Percentiles rank a stretch among this genome's conserved stretches.
phyloP scores from a whole-genome alignment of 1,140 invertebrate species.

The Calephelis nemesis region DNA sequence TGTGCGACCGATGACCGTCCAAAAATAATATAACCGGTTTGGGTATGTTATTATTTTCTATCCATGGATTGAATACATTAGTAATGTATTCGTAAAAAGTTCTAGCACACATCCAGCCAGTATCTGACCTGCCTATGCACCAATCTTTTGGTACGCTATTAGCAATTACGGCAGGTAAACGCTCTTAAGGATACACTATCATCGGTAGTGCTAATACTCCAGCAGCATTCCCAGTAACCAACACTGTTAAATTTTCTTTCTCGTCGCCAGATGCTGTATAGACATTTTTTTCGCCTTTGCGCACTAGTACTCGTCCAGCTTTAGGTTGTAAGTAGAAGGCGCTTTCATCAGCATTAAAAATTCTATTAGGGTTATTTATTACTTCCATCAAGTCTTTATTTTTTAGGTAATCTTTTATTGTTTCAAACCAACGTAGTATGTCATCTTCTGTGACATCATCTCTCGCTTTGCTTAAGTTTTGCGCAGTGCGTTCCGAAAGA shows the following conservation, averaged over 20 bases:
- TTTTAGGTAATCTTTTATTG: not conserved
- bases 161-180: not conserved
- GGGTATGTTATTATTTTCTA: not conserved
- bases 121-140: not conserved
- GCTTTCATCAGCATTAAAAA: too few species aligned
- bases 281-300: not conserved
- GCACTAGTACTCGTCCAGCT: not conserved
- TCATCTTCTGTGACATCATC: not conserved
- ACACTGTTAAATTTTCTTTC: not conserved
- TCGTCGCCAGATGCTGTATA: not conserved
- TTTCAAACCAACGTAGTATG: not conserved
- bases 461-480: slow-evolving; percentile 16
- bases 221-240: not conserved
- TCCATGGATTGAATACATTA: slow-evolving; percentile 11
- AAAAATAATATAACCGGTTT: slow-evolving; percentile 7
- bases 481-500: not conserved
- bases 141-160: not conserved
- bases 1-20: slow-evolving; percentile 7
- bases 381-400: too few species aligned
- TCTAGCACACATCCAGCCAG: slow-evolving; percentile 14
- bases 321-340: too few species aligned
- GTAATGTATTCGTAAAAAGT: slow-evolving; percentile 8
- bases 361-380: too few species aligned
- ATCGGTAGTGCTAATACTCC: not conserved
- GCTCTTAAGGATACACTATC: slow-evolving; percentile 6